Evolutionary conservation across 2,113 vertebrate species (phyloP).

Genomic region (Takifugu bimaculatus): DNA sequence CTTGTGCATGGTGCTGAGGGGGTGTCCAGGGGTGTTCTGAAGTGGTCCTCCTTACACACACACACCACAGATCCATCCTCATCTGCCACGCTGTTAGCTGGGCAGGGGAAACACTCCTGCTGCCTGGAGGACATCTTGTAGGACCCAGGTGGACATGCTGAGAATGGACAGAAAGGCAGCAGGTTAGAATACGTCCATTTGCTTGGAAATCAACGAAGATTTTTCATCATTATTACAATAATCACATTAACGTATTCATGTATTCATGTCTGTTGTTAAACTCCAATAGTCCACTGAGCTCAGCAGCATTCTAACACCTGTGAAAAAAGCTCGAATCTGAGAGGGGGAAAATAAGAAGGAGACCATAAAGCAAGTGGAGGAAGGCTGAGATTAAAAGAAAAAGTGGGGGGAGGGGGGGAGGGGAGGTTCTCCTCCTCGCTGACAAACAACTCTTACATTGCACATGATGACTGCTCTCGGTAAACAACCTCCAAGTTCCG

Average conservation of each 20-base stretch:
- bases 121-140: conserved; percentile 89
- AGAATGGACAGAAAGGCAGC: conserved; percentile 13
- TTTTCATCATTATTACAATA: neutral
- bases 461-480: conserved; percentile 29
- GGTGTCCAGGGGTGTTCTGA: conserved; percentile 84
- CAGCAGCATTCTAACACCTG: conserved; percentile 4
- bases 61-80: conserved; percentile 88
- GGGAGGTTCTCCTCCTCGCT: neutral
- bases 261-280: neutral
- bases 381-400: conserved; percentile 23
- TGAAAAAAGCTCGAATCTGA: conserved; percentile 16
- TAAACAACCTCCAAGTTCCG: conserved; percentile 19
- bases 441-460: neutral
- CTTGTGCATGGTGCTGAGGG: conserved; percentile 90
- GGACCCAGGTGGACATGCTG: conserved; percentile 88
- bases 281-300: neutral
- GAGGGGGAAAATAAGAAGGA: conserved; percentile 28
- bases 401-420: neutral
- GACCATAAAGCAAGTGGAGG: conserved; percentile 6
- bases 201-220: neutral
- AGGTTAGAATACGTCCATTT: neutral
- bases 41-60: conserved; percentile 86
- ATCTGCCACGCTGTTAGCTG: conserved; percentile 85
- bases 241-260: neutral
- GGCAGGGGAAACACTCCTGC: conserved; percentile 87